Evolutionary conservation across 2,888 invertebrate genomes (phyloP).

Genomic region (Machimus atricapillus): DNA sequence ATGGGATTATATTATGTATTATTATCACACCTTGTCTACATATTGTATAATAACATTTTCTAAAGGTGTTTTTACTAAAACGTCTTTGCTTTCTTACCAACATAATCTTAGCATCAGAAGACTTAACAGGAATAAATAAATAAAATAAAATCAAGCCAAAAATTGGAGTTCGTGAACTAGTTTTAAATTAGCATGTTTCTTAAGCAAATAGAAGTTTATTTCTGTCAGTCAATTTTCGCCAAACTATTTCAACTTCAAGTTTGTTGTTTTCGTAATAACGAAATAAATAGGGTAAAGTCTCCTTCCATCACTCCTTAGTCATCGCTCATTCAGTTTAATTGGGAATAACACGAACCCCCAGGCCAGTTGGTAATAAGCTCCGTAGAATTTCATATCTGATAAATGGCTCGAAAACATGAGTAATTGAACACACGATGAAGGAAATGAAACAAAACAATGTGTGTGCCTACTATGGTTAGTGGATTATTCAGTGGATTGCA

Average conservation of each 20-base stretch:
- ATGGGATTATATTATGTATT: no score
- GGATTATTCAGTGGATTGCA: background rate
- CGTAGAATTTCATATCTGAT: background rate
- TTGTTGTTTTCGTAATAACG: background rate
- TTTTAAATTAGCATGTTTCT: no score
- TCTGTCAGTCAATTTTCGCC: background rate
- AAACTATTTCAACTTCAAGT: background rate
- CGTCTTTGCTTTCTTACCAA: no score
- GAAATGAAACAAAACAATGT: background rate
- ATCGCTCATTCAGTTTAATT: background rate
- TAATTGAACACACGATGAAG: constrained; percentile 17
- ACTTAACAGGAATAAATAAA: no score
- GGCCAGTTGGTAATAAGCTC: background rate
- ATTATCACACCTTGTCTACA: no score
- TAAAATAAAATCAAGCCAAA: no score
- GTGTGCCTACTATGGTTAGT: background rate
- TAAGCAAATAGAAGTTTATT: background rate
- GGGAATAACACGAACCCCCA: background rate
- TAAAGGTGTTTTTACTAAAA: no score
- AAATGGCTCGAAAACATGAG: background rate
- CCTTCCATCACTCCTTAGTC: background rate
- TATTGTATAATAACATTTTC: no score
- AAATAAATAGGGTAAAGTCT: background rate
- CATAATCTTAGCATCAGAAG: no score
- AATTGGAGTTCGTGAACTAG: no score